A percentile compares a stretch with the other conserved stretches of the same genome.
Evolutionary conservation across 2,797 vertebrate genomes (phyloP).

Genomic region (Etheostoma perlongum): DNA sequence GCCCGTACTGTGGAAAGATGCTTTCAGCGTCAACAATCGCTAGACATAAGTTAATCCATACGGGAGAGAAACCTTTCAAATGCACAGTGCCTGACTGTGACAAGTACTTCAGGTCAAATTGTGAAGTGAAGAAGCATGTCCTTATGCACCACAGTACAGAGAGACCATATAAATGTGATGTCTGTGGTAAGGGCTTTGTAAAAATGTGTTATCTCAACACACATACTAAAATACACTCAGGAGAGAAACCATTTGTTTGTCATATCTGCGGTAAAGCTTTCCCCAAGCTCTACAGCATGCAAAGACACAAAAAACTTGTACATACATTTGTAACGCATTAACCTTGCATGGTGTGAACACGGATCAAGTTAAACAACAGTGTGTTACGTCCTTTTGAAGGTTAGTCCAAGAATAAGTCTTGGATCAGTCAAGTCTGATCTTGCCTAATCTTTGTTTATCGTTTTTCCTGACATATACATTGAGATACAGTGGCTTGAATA

Average conservation of each 20-base stretch:
- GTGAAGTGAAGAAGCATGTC: constrained; percentile 68
- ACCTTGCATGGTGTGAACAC: background rate
- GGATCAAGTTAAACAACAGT: too few species aligned
- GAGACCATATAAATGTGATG: constrained; percentile 64
- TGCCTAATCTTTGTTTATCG: background rate
- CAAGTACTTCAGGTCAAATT: constrained; percentile 54
- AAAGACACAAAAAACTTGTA: constrained; percentile 66
- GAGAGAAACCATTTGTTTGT: constrained; percentile 68
- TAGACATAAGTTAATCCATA: constrained; percentile 71
- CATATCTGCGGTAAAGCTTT: constrained; percentile 68
- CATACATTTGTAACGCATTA: constrained; percentile 44
- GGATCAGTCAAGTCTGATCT: background rate
- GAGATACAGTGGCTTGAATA: background rate
- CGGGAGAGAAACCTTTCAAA: constrained; percentile 69
- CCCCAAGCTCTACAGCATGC: constrained; percentile 59
- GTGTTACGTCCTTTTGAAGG: too few species aligned
- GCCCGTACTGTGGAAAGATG: constrained; percentile 70
- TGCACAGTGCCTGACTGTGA: constrained; percentile 62
- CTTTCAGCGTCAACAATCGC: constrained; percentile 29
- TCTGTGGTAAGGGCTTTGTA: constrained; percentile 70
- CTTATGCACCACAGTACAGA: constrained; percentile 55
- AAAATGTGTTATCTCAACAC: constrained; percentile 36
- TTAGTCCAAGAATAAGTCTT: background rate
- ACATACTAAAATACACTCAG: constrained; percentile 61
- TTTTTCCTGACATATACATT: background rate